Percentiles rank a stretch among this genome's conserved stretches.
Evolutionary conservation across 2,888 invertebrate species (phyloP).

Genomic region (Polydrusus cervinus): DNA sequence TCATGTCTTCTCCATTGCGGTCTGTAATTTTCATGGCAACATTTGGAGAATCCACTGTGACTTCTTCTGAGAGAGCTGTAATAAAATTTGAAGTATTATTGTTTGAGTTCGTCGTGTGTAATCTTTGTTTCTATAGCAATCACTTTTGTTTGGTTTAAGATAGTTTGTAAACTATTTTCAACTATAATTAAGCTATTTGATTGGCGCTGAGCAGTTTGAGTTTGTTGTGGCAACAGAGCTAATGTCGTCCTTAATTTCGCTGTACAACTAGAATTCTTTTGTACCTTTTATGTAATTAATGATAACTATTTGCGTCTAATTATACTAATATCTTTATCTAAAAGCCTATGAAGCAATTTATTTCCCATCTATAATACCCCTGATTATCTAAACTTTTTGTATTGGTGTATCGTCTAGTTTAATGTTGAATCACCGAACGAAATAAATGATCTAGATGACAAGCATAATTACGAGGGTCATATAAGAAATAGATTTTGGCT

Average conservation of each 20-base stretch:
- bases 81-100: conserved; percentile 72
- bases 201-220: no score
- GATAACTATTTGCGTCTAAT: neutral
- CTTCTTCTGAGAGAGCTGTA: conserved; percentile 87
- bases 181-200: no score
- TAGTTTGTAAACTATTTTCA: neutral
- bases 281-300: neutral
- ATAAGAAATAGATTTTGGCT: no score
- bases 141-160: neutral
- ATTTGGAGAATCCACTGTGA: conserved; percentile 94
- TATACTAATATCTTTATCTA: neutral
- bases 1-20: conserved; percentile 86
- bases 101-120: no score
- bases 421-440: neutral
- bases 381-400: neutral
- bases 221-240: neutral
- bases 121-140: no score
- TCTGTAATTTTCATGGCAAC: conserved; percentile 95
- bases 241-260: neutral
- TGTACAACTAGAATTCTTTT: neutral
- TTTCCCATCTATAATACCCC: neutral
- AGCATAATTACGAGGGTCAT: neutral
- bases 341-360: neutral
- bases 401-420: neutral
- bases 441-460: neutral